These are phyloP conservation scores for Cotesia congregata DNA, from an alignment of 2,888 invertebrate genomes.

Conservation along the genomic window DNA sequence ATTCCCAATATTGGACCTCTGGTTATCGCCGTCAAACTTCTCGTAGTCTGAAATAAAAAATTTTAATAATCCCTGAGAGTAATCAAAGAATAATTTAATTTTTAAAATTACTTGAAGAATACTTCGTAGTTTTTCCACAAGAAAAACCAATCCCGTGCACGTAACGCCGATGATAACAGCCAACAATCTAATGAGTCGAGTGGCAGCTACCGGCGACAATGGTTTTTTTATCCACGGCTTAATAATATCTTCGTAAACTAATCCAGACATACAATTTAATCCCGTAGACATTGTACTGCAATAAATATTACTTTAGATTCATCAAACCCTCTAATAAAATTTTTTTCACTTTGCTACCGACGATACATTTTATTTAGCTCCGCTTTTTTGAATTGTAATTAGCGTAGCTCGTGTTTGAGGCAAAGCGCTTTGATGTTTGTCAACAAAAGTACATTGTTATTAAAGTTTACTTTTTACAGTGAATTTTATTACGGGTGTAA, in stretches of 20 bases:
- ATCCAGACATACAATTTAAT: conserved; percentile 85
- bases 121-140: conserved; percentile 81
- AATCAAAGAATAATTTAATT: background rate
- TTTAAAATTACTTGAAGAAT: conserved; percentile 72
- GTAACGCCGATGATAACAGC: conserved; percentile 77
- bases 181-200: conserved; percentile 79
- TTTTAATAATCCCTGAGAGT: background rate
- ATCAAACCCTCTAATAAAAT: background rate
- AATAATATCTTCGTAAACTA: conserved; percentile 84
- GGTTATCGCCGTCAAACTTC: conserved; percentile 80
- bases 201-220: conserved; percentile 77
- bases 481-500: background rate
- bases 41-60: conserved; percentile 73
- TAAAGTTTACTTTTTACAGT: background rate
- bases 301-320: conserved; percentile 10
- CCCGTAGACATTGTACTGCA: conserved; percentile 84
- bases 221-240: conserved; percentile 78
- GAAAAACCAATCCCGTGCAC: conserved; percentile 79
- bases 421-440: background rate
- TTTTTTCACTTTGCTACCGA: background rate
- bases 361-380: background rate
- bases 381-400: background rate
- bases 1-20: conserved; percentile 81
- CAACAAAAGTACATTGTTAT: background rate
- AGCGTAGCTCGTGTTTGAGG: background rate